These are phyloP conservation scores for Rhyacichthys aspro DNA, from an alignment of 2,797 vertebrate species.

Conservation along the genomic window DNA sequence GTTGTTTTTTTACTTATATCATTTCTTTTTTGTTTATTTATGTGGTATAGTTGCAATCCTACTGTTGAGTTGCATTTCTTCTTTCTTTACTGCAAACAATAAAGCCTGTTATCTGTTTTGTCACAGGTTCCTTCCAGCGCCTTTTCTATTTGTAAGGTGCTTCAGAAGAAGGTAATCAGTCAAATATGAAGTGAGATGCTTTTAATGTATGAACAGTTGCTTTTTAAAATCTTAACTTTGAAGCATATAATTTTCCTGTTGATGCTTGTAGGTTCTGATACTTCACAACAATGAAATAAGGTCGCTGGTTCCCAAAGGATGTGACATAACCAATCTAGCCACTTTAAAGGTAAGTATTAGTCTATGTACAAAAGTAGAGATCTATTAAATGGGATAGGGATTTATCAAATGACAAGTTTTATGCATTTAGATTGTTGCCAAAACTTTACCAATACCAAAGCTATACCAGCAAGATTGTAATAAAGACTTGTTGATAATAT, in stretches of 20 bases:
- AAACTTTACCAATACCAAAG: too few species aligned
- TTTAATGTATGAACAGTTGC: background rate
- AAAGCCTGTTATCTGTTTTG: conserved; percentile 12
- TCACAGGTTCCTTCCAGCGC: conserved; percentile 87
- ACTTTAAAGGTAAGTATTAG: conserved; percentile 87
- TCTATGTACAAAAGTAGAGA: background rate
- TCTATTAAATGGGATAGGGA: too few species aligned
- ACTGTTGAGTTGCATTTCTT: too few species aligned
- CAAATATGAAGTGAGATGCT: background rate
- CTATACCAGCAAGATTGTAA: too few species aligned
- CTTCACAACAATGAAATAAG: conserved; percentile 88
- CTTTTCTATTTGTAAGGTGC: conserved; percentile 91
- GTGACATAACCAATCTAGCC: conserved; percentile 80
- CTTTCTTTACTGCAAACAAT: background rate
- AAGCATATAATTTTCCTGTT: background rate
- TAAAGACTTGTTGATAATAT: too few species aligned
- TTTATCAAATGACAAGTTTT: too few species aligned
- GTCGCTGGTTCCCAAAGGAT: conserved; percentile 87
- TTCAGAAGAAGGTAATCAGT: conserved; percentile 93
- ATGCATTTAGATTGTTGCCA: too few species aligned
- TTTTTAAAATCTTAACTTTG: background rate
- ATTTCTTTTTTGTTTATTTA: too few species aligned
- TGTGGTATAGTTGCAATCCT: too few species aligned
- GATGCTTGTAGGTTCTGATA: conserved; percentile 86
- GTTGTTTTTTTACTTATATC: too few species aligned